These are phyloP conservation scores for Pseudomyrmex pallidus DNA, from an alignment of 1,140 invertebrate genomes.

Conservation along the genomic window DNA sequence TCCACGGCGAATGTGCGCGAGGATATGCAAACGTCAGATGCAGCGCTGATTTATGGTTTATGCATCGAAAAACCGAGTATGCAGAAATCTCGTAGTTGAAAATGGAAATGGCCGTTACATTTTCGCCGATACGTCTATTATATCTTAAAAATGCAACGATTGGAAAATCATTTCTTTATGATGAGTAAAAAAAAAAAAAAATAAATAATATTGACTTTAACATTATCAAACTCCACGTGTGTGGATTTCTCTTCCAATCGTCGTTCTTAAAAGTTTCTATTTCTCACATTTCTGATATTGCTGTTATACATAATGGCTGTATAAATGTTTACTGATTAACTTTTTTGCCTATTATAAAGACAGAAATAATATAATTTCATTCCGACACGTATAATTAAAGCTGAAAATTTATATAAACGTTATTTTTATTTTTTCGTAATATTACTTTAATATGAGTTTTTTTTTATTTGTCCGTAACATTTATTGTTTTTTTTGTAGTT, in stretches of 20 bases:
- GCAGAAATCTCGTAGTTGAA: slow-evolving; percentile 53
- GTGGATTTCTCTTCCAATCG: too few relatives aligned
- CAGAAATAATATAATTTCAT: too few relatives aligned
- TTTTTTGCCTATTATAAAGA: too few relatives aligned
- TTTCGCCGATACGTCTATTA: slow-evolving; percentile 57
- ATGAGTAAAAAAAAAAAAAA: too few relatives aligned
- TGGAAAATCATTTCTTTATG: background rate
- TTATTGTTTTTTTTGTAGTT: background rate
- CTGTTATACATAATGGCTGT: too few relatives aligned
- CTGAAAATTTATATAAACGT: background rate
- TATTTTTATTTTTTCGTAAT: too few relatives aligned
- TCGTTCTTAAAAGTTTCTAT: too few relatives aligned
- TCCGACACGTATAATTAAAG: background rate
- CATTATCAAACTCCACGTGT: too few relatives aligned
- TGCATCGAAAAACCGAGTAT: slow-evolving; percentile 53
- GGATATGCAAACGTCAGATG: slow-evolving; percentile 65
- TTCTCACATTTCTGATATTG: too few relatives aligned
- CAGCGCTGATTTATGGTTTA: slow-evolving; percentile 68
- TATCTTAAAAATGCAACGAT: slow-evolving; percentile 54
- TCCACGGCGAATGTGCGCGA: slow-evolving; percentile 16
- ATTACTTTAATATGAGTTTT: too few relatives aligned
- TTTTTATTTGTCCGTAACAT: background rate
- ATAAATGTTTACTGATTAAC: too few relatives aligned
- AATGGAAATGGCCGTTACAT: slow-evolving; percentile 74
- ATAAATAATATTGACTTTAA: background rate